Base-by-base conservation (phyloP, 2,888 invertebrate species). In the Gonocerus acuteangulatus region DNA sequence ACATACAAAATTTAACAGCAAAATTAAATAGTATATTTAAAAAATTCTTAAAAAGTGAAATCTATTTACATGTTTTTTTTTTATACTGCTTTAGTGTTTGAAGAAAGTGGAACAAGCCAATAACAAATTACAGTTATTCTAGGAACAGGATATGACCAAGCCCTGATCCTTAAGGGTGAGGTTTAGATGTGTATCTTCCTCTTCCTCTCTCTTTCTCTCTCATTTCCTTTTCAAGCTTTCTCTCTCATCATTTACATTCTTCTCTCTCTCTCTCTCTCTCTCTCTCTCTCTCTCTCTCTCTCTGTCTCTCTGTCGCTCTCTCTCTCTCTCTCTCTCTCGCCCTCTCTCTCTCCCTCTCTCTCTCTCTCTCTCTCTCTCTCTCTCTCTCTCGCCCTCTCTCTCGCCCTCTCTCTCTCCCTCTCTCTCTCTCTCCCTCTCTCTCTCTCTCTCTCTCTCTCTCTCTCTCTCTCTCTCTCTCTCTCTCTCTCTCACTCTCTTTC, bases 361-460 rank as follows among this genome's bases (percentile, higher is more conserved):
- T 48, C 48, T 48, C 48, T 48, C 48, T 48, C 48, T 48, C 22
- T 48, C 48, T 48, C 48, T 48, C 48, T 48, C 22, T 48, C 48
- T 48, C 48, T 48, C 48, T 48, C 48, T 48, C 48, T 48, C 48
- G 21, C 48, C 22, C 22, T 48, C 48, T 48, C 48, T 48, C 48
- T 48, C 48, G 21, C 48, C 22, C 48, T 48, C 48, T 48, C 48
- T 48, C 48, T 48, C 48, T 48, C 48, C 22, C 48, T 48, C 48
- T 48, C 48, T 48, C 48, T 48, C 48, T 48, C 48, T 48, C 48
- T 48, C 48, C 22, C 48, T 48, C 48, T 48, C 48, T 48, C 48
- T 48, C 48, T 48, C 48, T 48, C 48, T 48, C 48, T 48, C 48
- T 48, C 48, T 48, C 48, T 48, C 48, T 48, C 48, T 48, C 48